Evolutionary conservation across 2,888 invertebrate genomes (phyloP).

Genomic region (Erannis defoliaria): DNA sequence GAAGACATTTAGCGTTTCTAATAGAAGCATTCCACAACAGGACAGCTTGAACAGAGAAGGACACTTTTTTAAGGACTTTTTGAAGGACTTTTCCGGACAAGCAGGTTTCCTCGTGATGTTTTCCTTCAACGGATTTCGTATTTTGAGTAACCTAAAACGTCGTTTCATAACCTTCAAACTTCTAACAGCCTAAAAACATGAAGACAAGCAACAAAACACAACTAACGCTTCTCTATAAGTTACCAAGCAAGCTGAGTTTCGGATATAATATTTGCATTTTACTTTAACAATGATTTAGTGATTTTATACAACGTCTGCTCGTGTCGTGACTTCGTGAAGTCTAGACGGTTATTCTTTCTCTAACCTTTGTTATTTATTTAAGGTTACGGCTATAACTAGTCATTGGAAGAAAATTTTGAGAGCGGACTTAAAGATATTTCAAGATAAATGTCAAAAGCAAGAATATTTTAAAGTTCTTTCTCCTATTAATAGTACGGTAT

Average conservation of each 20-base stretch:
- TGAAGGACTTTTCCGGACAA: too few species aligned
- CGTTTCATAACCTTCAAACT: too few species aligned
- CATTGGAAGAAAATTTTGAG: not conserved
- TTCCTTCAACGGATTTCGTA: too few species aligned
- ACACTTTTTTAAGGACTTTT: too few species aligned
- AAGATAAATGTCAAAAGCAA: not conserved
- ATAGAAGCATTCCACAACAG: too few species aligned
- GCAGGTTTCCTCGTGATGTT: too few species aligned
- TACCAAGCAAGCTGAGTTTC: not conserved
- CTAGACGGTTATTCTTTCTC: slow-evolving; percentile 12
- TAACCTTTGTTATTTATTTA: slow-evolving; percentile 7
- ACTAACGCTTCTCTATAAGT: not conserved
- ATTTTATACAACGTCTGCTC: not conserved
- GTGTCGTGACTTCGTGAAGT: slow-evolving; percentile 2
- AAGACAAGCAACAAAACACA: too few species aligned
- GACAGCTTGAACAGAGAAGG: too few species aligned
- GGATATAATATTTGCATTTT: not conserved
- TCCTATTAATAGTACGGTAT: not conserved
- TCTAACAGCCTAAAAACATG: too few species aligned
- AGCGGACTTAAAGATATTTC: slow-evolving; percentile 1
- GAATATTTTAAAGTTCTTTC: not conserved
- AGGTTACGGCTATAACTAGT: not conserved
- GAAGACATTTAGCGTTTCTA: too few species aligned
- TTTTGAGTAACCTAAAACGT: too few species aligned
- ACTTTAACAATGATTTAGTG: not conserved